These are phyloP conservation scores for Enteromius fasciolatus DNA, from an alignment of 2,797 vertebrate species.

Conservation along the genomic window DNA sequence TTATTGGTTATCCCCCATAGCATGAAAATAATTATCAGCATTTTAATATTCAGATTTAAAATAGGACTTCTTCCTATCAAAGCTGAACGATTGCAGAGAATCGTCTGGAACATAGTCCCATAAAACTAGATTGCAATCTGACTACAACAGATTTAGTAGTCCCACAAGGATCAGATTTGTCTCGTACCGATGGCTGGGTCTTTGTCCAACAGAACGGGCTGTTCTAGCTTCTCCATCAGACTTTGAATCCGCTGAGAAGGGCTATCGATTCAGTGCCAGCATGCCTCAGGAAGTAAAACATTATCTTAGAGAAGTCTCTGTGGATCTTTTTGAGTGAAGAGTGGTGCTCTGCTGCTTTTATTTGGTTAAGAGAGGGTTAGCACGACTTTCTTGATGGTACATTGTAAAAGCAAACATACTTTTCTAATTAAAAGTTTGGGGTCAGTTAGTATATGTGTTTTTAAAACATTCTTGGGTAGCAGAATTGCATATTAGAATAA, in stretches of 20 bases:
- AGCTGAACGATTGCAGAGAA: constrained; percentile 27
- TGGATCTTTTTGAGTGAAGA: constrained; percentile 51
- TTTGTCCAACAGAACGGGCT: constrained; percentile 34
- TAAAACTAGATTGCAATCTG: constrained; percentile 35
- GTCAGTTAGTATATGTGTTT: not conserved
- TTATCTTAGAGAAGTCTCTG: constrained; percentile 56
- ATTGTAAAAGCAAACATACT: not conserved
- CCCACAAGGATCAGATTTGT: constrained; percentile 20
- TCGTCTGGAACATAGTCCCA: constrained; percentile 18
- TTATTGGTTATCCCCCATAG: not conserved
- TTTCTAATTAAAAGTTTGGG: not conserved
- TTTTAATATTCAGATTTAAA: constrained; percentile 3
- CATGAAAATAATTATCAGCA: not conserved
- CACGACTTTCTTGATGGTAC: constrained; percentile 1
- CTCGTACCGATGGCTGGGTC: constrained; percentile 5
- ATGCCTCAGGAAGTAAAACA: constrained; percentile 60
- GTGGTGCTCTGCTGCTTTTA: constrained; percentile 38
- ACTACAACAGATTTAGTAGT: constrained; percentile 33
- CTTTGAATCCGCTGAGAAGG: constrained; percentile 43
- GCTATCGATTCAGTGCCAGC: constrained; percentile 57
- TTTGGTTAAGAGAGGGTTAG: constrained; percentile 45
- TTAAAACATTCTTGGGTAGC: not conserved
- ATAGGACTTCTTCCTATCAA: not conserved
- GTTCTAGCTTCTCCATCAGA: constrained; percentile 46
- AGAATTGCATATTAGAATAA: not conserved